Conservation (phyloP, 2,888 invertebrate species). For the Calephelis perditalis region DNA sequence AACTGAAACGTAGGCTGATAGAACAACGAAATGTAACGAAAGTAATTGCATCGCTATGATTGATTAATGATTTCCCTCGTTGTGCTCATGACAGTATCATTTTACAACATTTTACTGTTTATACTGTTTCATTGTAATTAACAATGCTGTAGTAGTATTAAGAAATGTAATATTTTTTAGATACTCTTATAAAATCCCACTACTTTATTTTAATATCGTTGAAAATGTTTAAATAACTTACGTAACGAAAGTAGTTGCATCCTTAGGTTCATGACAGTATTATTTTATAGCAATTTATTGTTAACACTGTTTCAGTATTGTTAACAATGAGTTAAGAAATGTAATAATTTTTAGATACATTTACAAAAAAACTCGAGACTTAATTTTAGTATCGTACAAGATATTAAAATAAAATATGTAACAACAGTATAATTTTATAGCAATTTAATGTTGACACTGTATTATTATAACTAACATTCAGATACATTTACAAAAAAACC, state of each 20-base stretch:
- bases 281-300: neutral
- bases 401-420: constrained; percentile 21
- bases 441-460: neutral
- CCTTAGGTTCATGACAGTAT: constrained; percentile 11
- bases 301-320: constrained; percentile 1
- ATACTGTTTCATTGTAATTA: constrained; percentile 5
- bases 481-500: too few species aligned
- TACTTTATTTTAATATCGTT: too few species aligned
- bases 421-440: constrained; percentile 10
- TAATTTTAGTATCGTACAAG: too few species aligned
- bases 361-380: too few species aligned
- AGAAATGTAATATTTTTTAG: too few species aligned
- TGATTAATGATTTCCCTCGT: constrained; percentile 17
- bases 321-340: neutral
- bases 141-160: neutral
- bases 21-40: constrained; percentile 34
- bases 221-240: neutral
- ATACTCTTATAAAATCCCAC: too few species aligned
- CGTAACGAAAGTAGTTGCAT: constrained; percentile 33
- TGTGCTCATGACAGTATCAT: constrained; percentile 3
- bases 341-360: too few species aligned
- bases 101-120: constrained; percentile 2
- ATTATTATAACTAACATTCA: constrained; percentile 4
- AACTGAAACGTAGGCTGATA: constrained; percentile 50
- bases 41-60: constrained; percentile 31